Conservation (phyloP, 1,140 invertebrate genomes). For the Brachionus paranguensis region DNA sequence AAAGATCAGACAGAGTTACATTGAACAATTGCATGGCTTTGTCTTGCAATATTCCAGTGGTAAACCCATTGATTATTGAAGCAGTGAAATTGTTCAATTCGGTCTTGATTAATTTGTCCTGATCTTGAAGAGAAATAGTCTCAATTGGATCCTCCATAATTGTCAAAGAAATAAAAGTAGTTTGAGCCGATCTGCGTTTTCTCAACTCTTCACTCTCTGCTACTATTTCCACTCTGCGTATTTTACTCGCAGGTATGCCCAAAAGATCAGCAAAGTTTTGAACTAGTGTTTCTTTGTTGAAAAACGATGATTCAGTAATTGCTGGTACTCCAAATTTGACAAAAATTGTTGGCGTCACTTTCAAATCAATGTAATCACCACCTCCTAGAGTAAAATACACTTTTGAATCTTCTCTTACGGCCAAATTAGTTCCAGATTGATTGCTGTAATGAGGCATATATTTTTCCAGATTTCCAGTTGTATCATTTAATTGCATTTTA, state of each 20-base stretch:
- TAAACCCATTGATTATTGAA: background rate
- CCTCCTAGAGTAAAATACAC: slow-evolving; percentile 15
- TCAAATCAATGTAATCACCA: slow-evolving; percentile 27
- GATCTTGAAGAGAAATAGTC: background rate
- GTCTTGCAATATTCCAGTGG: background rate
- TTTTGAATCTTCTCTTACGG: background rate
- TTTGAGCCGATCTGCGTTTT: background rate
- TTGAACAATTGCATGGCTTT: background rate
- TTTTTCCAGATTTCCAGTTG: background rate
- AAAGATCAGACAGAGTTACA: background rate
- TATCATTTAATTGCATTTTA: slow-evolving; percentile 23
- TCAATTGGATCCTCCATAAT: slow-evolving; percentile 27
- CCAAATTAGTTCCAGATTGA: slow-evolving; percentile 22
- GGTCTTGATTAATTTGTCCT: background rate
- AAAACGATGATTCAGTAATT: background rate
- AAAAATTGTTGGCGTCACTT: slow-evolving; percentile 1
- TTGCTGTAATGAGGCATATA: slow-evolving; percentile 6
- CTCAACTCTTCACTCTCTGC: background rate
- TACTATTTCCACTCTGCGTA: slow-evolving; percentile 25
- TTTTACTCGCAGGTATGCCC: background rate
- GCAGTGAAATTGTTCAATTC: background rate
- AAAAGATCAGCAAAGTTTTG: slow-evolving; percentile 8
- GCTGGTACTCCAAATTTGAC: slow-evolving; percentile 35
- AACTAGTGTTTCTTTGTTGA: background rate
- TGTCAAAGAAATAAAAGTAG: background rate